Conservation (phyloP, 2,113 vertebrate genomes). For the Petroica traversi region DNA sequence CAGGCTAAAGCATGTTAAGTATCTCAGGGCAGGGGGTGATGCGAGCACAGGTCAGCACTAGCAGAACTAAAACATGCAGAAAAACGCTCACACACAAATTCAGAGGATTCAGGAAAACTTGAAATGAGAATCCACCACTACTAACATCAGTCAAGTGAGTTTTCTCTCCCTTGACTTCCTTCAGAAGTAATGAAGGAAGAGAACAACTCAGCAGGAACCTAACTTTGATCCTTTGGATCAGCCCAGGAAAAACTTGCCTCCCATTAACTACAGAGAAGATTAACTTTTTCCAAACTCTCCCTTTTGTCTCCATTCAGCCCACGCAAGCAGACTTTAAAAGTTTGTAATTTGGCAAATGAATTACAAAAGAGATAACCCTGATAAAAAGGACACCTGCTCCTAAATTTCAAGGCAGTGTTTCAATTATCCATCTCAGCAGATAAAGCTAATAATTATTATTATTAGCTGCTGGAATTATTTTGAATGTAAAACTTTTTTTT, state of each 20-base stretch:
- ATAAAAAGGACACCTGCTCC: not conserved
- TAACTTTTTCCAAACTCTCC: not conserved
- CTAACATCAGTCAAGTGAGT: not conserved
- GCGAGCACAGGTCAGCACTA: not conserved
- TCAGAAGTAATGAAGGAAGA: not conserved
- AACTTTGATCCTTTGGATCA: slow-evolving; percentile 20
- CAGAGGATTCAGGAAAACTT: not conserved
- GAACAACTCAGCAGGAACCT: not conserved
- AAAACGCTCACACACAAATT: not conserved
- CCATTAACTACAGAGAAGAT: not conserved
- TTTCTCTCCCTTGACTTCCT: not conserved
- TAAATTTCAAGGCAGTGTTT: not conserved
- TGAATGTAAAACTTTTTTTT: not conserved
- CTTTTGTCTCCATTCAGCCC: not conserved
- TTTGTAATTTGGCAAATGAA: not conserved
- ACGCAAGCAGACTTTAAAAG: not conserved
- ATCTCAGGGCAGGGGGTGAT: not conserved
- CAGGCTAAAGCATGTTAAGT: not conserved
- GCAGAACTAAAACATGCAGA: not conserved
- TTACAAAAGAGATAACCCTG: not conserved
- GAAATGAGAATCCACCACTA: not conserved
- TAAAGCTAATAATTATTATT: not conserved
- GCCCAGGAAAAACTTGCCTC: not conserved
- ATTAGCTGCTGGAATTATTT: not conserved
- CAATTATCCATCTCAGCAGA: not conserved